Base-by-base conservation (phyloP, 2,888 invertebrate species). In the Caenorhabditis sp. region DNA sequence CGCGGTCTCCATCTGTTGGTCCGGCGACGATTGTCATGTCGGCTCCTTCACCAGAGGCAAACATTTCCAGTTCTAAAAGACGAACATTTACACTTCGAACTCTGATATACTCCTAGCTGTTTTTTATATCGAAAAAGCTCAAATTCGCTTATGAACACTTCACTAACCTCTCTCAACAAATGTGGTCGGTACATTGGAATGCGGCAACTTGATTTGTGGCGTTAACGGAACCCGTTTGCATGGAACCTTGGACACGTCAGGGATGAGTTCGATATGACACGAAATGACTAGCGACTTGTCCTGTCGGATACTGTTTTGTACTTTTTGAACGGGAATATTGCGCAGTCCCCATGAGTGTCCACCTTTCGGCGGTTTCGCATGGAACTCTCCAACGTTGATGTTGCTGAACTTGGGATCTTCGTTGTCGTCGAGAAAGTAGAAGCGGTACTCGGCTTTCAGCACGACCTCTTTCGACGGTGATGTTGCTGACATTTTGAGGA, bases 311-410 rank as follows among this genome's bases (percentile, higher is more conserved):
- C 90, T 86, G 75, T 89, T 89, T 49, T 85, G 81, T 19, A 84
- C 87, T 80, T 92, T 92, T 12, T 76, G 77, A 47, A 87, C 88
- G 1, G 92, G 92, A 64, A 92, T 92, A 70, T 92, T 92, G 5
- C 92, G 85, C 22, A 92, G 85, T 2, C 92, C 92, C 92, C 92
- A 92, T 1, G 91, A 91, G 80, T 92, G 92, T 10, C 91, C 92
- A n/a, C 92, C 90, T 82, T 92, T 92, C 16, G 92, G 92, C 79
- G 92, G 92, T 81, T 92, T 92, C 4, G 92, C 92, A 70, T 92
- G 92, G 81, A 92, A 92, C 26, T 92, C 92, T 51, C 92, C 92
- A 41, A 92, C 90, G 79, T 92, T 92, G 5, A 92, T 90, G 76
- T 92, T 92, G 69, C 85, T 86, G 81, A 92, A 92, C n/a, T 87